Evolutionary conservation across 2,797 vertebrate species (phyloP).

Genomic region (Mus caroli): DNA sequence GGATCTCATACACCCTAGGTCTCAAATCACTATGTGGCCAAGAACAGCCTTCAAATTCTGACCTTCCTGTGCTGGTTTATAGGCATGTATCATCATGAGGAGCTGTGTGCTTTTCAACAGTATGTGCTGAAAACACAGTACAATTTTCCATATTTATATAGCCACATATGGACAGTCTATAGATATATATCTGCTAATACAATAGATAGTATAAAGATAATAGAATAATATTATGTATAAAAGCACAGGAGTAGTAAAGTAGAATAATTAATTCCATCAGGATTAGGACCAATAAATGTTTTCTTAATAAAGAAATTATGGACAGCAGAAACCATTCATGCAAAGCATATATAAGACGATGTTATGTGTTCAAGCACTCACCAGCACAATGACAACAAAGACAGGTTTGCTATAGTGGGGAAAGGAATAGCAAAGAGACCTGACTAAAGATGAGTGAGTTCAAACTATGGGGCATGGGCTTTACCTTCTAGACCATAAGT

Average conservation of each 20-base stretch:
- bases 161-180: neutral
- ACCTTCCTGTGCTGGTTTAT: neutral
- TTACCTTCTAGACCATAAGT: constrained; percentile 17
- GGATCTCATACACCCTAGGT: neutral
- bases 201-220: neutral
- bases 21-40: neutral
- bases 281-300: neutral
- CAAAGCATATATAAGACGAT: neutral
- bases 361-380: rapidly evolving
- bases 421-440: neutral
- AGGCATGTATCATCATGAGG: neutral
- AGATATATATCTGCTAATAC: neutral
- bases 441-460: neutral
- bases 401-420: neutral
- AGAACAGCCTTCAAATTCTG: neutral
- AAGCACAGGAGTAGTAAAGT: neutral
- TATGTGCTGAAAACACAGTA: neutral
- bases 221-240: neutral
- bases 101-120: neutral
- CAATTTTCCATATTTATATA: neutral
- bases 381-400: neutral
- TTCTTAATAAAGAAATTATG: neutral
- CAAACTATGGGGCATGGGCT: neutral
- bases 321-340: neutral
- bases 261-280: neutral